phyloP scores from a whole-genome alignment of 2,888 invertebrate genomes.

The Megalurothrips usitatus region DNA sequence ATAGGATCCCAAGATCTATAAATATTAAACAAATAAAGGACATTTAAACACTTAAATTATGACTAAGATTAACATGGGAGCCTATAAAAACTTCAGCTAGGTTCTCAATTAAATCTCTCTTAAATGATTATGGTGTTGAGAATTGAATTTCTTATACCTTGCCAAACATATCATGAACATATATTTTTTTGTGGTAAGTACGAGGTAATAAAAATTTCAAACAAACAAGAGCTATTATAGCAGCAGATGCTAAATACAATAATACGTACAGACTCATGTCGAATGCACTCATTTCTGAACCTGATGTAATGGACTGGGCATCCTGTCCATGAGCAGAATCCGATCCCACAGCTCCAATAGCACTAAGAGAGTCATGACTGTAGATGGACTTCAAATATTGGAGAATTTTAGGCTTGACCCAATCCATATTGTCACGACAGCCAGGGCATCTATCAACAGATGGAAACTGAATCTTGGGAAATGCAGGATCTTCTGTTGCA shows the following conservation, averaged over 20 bases:
- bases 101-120: not conserved
- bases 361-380: slow-evolving; percentile 33
- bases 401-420: slow-evolving; percentile 61
- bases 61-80: not conserved
- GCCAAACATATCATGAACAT: slow-evolving; percentile 63
- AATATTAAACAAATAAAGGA: not conserved
- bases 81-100: not conserved
- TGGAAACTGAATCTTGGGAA: slow-evolving; percentile 89
- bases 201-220: slow-evolving; percentile 68
- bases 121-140: not conserved
- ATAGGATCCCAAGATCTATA: not conserved
- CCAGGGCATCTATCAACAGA: slow-evolving; percentile 58
- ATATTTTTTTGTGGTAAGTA: slow-evolving; percentile 67
- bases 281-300: slow-evolving; percentile 58
- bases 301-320: slow-evolving; percentile 42
- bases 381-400: slow-evolving; percentile 59
- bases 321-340: slow-evolving; percentile 37
- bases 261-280: slow-evolving; percentile 74
- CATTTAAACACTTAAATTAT: not conserved
- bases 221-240: slow-evolving; percentile 69
- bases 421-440: slow-evolving; percentile 57
- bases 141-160: slow-evolving; percentile 56
- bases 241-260: slow-evolving; percentile 67
- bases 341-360: slow-evolving; percentile 33
- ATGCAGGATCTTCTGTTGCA: slow-evolving; percentile 80